Conservation (phyloP, 2,797 vertebrate species). For the Babyrousa celebensis region DNA sequence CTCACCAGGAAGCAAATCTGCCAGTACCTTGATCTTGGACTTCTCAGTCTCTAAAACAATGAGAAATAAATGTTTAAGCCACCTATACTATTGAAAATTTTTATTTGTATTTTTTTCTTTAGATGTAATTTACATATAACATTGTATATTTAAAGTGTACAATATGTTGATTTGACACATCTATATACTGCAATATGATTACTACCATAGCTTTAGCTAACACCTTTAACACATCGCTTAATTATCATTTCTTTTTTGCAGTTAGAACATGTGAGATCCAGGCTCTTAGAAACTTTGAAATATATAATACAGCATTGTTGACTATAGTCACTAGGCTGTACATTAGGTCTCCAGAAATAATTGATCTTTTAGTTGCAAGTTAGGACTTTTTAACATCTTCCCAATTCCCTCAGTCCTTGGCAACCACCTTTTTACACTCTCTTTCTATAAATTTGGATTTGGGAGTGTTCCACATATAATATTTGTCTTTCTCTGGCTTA, state of each 20-base stretch:
- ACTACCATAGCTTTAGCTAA: background rate
- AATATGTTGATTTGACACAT: background rate
- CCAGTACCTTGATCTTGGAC: background rate
- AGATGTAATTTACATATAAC: background rate
- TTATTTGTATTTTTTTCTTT: background rate
- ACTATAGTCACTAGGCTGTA: background rate
- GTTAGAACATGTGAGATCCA: background rate
- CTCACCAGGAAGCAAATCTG: background rate
- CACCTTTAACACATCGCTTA: background rate
- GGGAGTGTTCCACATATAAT: background rate
- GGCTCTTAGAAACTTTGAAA: background rate
- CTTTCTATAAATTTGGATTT: background rate
- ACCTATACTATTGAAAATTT: background rate
- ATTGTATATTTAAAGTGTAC: background rate
- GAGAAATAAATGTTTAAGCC: background rate
- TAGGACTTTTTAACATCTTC: background rate
- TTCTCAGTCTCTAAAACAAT: background rate
- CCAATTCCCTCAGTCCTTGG: background rate
- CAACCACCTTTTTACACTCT: background rate
- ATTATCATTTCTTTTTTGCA: background rate
- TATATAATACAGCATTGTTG: background rate
- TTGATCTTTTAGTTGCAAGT: background rate
- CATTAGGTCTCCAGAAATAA: background rate
- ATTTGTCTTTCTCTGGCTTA: constrained; percentile 11
- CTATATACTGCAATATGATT: background rate